A percentile compares a stretch with the other conserved stretches of the same genome.
Evolutionary conservation across 2,888 invertebrate genomes (phyloP).

Genomic region (Leptopterna dolabrata): DNA sequence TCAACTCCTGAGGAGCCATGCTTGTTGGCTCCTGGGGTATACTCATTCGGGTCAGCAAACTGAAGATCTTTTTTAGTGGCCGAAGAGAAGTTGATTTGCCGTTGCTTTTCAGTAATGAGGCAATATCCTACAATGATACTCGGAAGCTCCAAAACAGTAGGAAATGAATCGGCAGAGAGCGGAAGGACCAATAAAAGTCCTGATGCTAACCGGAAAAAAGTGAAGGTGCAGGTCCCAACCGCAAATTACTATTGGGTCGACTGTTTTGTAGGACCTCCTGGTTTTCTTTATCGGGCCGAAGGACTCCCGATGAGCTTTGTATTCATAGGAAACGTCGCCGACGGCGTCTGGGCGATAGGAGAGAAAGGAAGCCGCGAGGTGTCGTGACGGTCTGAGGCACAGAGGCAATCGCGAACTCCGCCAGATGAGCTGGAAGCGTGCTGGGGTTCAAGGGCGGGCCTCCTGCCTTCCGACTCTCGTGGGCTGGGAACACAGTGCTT

Average conservation of each 20-base stretch:
- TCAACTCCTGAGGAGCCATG: too few species aligned
- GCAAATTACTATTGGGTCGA: not conserved
- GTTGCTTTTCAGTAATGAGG: too few species aligned
- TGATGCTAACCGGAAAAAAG: not conserved
- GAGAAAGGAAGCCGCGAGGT: not conserved
- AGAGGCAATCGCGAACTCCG: not conserved
- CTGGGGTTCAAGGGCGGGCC: not conserved
- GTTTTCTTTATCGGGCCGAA: not conserved
- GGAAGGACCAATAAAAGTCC: too few species aligned
- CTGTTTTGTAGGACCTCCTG: not conserved
- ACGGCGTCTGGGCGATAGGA: not conserved
- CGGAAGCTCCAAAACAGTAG: too few species aligned
- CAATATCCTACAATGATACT: too few species aligned
- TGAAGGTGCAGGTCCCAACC: not conserved
- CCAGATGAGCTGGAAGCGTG: not conserved
- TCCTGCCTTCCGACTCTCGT: not conserved
- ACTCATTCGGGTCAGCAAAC: too few species aligned
- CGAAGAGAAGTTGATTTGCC: too few species aligned
- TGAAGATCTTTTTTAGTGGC: too few species aligned
- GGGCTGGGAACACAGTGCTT: not conserved
- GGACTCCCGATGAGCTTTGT: not conserved
- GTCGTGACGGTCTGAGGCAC: not conserved
- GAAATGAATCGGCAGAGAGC: too few species aligned
- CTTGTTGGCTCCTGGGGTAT: too few species aligned
- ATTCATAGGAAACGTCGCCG: constrained; percentile 3